phyloP scores from a whole-genome alignment of 2,797 vertebrate genomes.

The Spizella passerina region DNA sequence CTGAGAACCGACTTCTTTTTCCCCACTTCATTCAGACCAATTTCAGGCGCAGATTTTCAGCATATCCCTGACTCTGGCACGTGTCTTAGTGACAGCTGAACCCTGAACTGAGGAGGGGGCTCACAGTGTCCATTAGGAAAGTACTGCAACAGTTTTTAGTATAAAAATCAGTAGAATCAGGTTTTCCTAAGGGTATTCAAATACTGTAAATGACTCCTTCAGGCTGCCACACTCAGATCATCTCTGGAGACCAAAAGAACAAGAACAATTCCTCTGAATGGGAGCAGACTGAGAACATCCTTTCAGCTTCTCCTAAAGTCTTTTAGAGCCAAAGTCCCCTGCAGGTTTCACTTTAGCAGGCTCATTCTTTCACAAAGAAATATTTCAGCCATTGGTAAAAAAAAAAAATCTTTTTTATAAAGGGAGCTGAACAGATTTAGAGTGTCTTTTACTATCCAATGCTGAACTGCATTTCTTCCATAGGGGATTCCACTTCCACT shows the following conservation, averaged over 20 bases:
- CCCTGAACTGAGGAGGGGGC: neutral
- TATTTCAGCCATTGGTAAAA: neutral
- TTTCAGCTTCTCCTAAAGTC: neutral
- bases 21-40: neutral
- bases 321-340: neutral
- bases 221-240: neutral
- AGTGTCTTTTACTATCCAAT: neutral
- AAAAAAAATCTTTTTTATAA: neutral
- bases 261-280: neutral
- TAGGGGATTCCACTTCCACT: neutral
- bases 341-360: neutral
- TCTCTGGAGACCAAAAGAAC: neutral
- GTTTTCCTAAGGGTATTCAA: neutral
- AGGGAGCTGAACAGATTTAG: neutral
- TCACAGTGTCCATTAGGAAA: neutral
- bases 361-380: neutral
- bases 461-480: neutral
- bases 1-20: neutral
- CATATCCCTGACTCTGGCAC: neutral
- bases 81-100: neutral
- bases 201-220: neutral
- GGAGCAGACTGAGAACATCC: neutral
- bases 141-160: neutral
- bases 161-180: neutral
- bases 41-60: neutral